Base-by-base conservation (phyloP, 2,888 invertebrate species). In the Acleris cristana region DNA sequence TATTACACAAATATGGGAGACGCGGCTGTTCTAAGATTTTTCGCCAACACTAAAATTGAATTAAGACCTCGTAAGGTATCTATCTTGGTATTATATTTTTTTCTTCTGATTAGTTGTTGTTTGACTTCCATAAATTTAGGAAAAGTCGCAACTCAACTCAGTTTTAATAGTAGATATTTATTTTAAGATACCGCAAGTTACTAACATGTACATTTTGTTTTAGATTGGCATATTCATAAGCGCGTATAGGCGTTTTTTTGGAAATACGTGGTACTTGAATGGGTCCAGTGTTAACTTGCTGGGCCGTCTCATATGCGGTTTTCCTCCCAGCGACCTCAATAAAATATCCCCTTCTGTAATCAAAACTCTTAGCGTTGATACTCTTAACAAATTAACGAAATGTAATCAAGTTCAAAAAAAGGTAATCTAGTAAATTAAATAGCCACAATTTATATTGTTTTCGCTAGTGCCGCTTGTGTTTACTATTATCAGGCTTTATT, bases 1-100 rank as follows among this genome's bases (percentile, higher is more conserved):
- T 92, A 90, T 69, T 86, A 89, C 69, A 82, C 81, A 2, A 91
- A 92, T 76, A 91, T 92, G 75, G 92, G 89, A 23, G 89, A 90
- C 70, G 76, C 84, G 49, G 85, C 87, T 5, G 92, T 92, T 2
- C 75, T 87, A 14, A 83, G 79, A 61, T 88, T 80, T 76, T 92
- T 92, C 74, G 76, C 92, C 0, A 82, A 76, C 64, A 65, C 78
- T 60, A 69, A 78, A 64, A 62, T 86, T 12, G 77, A 80, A 6
- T 74, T 91, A 54, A 74, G 79, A n/a, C 83, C 81, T 63, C 84
- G 92, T 1, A 92, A 90, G 87, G 92, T 90, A 71, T 7, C 26
- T 6, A 1, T 34, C 34, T 34, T 34, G 10, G 3, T 34, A 10
- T 34, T 8, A 10, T 10, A 10, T 3, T 18, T 23, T 40, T 4